Evolutionary conservation across 2,797 vertebrate genomes (phyloP), one percentile per base, ranked within the genome.

Genomic region (Rhodeus uyekii): DNA sequence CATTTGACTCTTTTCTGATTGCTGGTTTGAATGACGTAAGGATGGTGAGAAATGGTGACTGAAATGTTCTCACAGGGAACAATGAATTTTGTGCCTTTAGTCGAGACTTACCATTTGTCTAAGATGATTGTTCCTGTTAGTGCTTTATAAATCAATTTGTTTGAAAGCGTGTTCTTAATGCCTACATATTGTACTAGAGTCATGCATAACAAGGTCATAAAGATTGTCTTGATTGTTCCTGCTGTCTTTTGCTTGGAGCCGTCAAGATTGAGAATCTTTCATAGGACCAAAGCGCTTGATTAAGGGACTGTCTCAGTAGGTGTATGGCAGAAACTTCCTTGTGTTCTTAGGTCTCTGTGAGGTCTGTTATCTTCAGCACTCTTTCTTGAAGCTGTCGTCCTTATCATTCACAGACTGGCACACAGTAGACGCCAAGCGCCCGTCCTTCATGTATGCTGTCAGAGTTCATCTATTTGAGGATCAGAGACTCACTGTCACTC

Each of bases 401-500:
- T 71, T 63, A 53, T 64, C 58, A 29, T 34, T 27, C 58, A 74
- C 58, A 44, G 22, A 48, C 42, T 32, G 22, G 10, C 42, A 50
- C 24, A 39, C 34, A 13, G 60, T 27, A 53, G 34, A 65, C 71
- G 4, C 12, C 7, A 14, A 48, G n/a, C 8, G 12, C 32, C 72
- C 36, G 46, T 39, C 73, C 46, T 32, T 32, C n/a, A 5, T 50
- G 60, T 50, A n/a, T 65, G 14, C 42, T 64, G 32, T 48, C 44
- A 65, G 58, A 63, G 32, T 34, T 65, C 42, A 50, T 78, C 61
- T 77, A 64, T 78, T 78, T 78, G 42, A 38, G 76, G 72, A 50
- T 38, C 48, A 58, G 34, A 67, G 24, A n/a, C 55, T 38, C 34
- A 2, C 34, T 60, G 48, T 72, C 36, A 9, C n/a, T 8, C n/a